These are phyloP conservation scores for Machimus rusticus DNA, from an alignment of 2,888 invertebrate genomes.

Conservation along the genomic window DNA sequence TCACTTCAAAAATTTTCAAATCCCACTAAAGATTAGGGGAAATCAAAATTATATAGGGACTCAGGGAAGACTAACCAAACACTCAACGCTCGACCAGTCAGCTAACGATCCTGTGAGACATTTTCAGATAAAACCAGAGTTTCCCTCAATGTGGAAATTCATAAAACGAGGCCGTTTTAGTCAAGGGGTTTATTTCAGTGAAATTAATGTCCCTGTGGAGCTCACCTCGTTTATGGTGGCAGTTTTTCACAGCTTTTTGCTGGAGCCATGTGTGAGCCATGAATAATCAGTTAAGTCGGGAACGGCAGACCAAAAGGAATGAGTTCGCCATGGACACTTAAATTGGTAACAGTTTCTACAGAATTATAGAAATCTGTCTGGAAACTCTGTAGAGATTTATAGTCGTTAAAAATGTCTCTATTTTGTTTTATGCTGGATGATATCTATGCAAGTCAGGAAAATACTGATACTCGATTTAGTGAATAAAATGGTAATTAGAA, in stretches of 20 bases:
- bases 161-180: slow-evolving; percentile 28
- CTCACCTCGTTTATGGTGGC: slow-evolving; percentile 36
- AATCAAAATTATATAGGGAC: slow-evolving; percentile 18
- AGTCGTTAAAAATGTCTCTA: neutral
- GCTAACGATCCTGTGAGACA: neutral
- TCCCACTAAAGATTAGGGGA: neutral
- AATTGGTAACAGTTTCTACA: neutral
- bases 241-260: slow-evolving; percentile 33
- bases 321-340: neutral
- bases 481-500: neutral
- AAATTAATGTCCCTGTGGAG: slow-evolving; percentile 27
- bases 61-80: neutral
- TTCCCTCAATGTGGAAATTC: slow-evolving; percentile 10
- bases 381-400: neutral
- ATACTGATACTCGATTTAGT: neutral
- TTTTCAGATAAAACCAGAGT: slow-evolving; percentile 28
- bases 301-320: neutral
- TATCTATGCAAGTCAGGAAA: neutral
- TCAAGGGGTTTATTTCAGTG: slow-evolving; percentile 13
- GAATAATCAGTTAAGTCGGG: slow-evolving; percentile 4
- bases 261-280: neutral
- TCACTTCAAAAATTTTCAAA: slow-evolving; percentile 27
- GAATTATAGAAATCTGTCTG: neutral
- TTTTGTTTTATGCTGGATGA: neutral
- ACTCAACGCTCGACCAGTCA: neutral